Percentiles rank a stretch among this genome's conserved stretches.
These are phyloP conservation scores for Epinephelus awoara DNA, from an alignment of 2,797 vertebrate genomes.

Conservation along the genomic window DNA sequence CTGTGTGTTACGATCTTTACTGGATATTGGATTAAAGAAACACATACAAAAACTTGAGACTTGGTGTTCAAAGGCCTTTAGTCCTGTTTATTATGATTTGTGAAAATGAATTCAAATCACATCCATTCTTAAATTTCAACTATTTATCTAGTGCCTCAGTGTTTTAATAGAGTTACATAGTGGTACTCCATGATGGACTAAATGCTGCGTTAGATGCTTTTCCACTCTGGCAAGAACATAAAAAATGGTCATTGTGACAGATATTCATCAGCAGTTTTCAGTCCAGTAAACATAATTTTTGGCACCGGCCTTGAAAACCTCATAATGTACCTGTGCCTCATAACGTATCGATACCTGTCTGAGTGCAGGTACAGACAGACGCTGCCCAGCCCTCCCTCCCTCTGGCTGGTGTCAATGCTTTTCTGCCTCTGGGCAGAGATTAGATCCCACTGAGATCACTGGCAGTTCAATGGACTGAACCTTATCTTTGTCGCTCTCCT, in stretches of 20 bases:
- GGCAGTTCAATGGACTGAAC: constrained; percentile 60
- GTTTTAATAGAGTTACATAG: neutral
- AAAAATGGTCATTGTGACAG: constrained; percentile 3
- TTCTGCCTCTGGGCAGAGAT: constrained; percentile 70
- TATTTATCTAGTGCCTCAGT: no score
- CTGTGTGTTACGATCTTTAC: no score
- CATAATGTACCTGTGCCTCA: constrained; percentile 5
- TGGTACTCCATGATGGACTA: neutral
- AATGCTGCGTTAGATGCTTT: neutral
- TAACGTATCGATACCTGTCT: constrained; percentile 13
- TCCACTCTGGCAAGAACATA: neutral
- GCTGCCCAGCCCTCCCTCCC: neutral
- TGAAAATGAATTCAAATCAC: constrained; percentile 10
- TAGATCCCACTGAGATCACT: constrained; percentile 62
- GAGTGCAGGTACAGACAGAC: neutral
- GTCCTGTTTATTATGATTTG: neutral
- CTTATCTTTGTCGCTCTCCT: constrained; percentile 59
- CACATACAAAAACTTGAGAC: no score
- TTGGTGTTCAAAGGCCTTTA: no score
- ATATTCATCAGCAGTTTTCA: neutral
- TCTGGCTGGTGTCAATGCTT: constrained; percentile 56
- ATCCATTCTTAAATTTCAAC: neutral
- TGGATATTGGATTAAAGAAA: no score
- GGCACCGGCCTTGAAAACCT: neutral
- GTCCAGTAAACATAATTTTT: neutral